Evolutionary conservation across 64 coral and sea anemone genomes (phyloP).

Genomic region (Catalaphyllia jardinei): DNA sequence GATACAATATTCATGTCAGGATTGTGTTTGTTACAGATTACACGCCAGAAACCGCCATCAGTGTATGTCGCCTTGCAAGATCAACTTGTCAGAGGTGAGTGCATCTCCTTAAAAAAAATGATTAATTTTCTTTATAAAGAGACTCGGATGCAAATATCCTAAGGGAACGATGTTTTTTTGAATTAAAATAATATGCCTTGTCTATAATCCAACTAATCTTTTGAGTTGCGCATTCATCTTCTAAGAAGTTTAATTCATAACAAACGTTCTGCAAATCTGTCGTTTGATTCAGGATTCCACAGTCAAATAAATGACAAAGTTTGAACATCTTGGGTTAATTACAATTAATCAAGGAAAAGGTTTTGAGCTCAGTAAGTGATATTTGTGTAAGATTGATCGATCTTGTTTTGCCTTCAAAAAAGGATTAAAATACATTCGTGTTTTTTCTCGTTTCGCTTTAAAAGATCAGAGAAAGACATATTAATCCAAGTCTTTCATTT

Average conservation of each 20-base stretch:
- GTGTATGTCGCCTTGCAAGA: not conserved
- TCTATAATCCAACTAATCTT: too few relatives aligned
- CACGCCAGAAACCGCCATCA: not conserved
- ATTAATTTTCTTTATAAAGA: not conserved
- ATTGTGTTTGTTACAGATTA: conserved; percentile 12
- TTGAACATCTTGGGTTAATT: not conserved
- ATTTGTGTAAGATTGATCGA: not conserved
- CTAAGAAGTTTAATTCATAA: too few relatives aligned
- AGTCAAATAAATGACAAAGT: not conserved
- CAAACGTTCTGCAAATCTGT: not conserved
- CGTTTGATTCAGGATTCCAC: not conserved
- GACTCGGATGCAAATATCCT: not conserved
- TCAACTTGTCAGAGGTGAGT: not conserved
- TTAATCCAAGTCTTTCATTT: not conserved
- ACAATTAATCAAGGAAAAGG: not conserved
- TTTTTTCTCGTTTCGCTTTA: not conserved
- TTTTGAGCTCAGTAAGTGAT: not conserved
- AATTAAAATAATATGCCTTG: too few relatives aligned
- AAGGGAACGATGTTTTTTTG: too few relatives aligned
- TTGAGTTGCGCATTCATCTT: too few relatives aligned
- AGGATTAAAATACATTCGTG: not conserved
- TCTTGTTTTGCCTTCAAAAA: not conserved
- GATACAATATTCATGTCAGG: not conserved
- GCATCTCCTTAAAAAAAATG: not conserved
- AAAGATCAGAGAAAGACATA: not conserved